Conservation (phyloP, 2,797 vertebrate species). For the Chaunax sp. region DNA sequence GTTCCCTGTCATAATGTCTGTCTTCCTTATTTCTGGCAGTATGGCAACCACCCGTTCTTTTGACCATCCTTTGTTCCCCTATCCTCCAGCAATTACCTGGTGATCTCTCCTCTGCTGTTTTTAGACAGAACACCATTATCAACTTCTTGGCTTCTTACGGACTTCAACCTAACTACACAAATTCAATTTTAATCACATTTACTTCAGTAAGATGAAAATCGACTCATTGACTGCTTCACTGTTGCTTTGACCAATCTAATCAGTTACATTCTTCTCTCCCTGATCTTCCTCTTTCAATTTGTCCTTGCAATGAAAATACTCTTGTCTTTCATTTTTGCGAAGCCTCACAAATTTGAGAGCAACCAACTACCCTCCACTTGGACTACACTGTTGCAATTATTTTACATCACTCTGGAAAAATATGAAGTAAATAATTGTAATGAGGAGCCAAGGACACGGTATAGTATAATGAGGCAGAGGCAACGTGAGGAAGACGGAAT, state of each 20-base stretch:
- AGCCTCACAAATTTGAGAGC: conserved; percentile 6
- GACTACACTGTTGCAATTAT: background rate
- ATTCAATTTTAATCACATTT: conserved; percentile 33
- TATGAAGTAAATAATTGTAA: conserved; percentile 20
- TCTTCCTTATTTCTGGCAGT: background rate
- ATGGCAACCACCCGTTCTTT: conserved; percentile 21
- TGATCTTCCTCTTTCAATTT: conserved; percentile 14
- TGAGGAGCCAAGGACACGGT: background rate
- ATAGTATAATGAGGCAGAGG: conserved; percentile 3
- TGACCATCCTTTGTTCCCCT: conserved; percentile 5
- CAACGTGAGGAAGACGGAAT: background rate
- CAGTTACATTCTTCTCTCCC: conserved; percentile 2
- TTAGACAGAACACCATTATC: conserved; percentile 38
- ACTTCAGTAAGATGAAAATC: conserved; percentile 23
- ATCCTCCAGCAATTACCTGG: conserved; percentile 29
- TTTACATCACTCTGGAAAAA: conserved; percentile 1
- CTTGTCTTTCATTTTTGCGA: conserved; percentile 13
- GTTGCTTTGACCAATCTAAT: background rate
- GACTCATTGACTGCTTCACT: conserved; percentile 12
- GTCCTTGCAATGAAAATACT: conserved; percentile 26
- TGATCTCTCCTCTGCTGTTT: conserved; percentile 31
- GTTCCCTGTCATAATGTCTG: conserved; percentile 3
- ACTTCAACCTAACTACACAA: conserved; percentile 10
- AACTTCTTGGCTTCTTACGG: conserved; percentile 25
- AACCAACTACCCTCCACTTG: background rate